Conservation (phyloP, 2,797 vertebrate genomes). For the Acipenser transmontanus region DNA sequence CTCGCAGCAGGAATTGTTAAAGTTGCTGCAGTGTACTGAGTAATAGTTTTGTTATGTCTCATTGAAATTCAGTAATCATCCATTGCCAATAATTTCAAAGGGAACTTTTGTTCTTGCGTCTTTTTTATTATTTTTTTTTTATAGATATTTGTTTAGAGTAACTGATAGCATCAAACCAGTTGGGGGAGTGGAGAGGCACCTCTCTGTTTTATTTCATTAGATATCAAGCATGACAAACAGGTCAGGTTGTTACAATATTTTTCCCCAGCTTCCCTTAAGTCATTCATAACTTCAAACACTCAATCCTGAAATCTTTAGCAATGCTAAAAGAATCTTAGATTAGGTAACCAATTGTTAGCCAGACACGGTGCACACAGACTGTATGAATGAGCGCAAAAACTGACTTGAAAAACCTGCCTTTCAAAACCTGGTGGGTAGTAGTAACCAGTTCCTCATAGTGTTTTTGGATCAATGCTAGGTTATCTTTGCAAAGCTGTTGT, state of each 20-base stretch:
- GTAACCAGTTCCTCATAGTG: too few species aligned
- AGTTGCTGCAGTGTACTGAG: constrained; percentile 24
- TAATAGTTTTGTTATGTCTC: constrained; percentile 46
- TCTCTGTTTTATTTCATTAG: background rate
- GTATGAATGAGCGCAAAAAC: too few species aligned
- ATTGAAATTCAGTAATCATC: constrained; percentile 40
- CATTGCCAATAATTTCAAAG: constrained; percentile 6
- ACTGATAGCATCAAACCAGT: constrained; percentile 5
- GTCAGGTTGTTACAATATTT: background rate
- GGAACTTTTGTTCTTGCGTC: constrained; percentile 4
- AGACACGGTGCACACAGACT: too few species aligned
- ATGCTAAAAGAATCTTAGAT: too few species aligned
- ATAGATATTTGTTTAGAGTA: constrained; percentile 25
- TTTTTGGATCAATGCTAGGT: too few species aligned
- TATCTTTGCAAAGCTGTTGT: too few species aligned
- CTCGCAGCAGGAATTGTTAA: constrained; percentile 31
- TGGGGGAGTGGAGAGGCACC: constrained; percentile 26
- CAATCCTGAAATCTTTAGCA: too few species aligned
- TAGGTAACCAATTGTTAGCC: too few species aligned
- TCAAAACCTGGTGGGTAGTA: too few species aligned
- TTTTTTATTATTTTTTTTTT: background rate
- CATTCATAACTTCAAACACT: too few species aligned
- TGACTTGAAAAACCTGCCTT: too few species aligned
- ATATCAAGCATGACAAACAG: constrained; percentile 11
- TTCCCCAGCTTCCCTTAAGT: too few species aligned